Base-by-base conservation (phyloP, 2,113 vertebrate genomes). In the Plectropomus leopardus region DNA sequence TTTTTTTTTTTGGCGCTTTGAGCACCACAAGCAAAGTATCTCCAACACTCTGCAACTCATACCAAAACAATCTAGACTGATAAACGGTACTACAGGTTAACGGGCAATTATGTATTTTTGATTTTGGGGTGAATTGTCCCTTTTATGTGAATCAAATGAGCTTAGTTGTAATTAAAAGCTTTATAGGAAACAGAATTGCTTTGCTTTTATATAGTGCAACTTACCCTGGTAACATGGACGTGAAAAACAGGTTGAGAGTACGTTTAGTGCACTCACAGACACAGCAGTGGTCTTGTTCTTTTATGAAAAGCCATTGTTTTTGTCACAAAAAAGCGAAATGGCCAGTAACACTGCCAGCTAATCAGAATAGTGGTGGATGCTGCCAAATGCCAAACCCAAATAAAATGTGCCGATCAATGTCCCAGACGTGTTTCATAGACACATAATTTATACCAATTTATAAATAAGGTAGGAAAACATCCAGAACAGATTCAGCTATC, bases 351-450 rank as follows among this genome's bases (percentile, higher is more conserved):
- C 21, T 24, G 21, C 51, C 54, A 16, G 24, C 5, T 44, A 32
- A 48, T 53, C 78, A 68, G 70, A 80, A 42, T 0, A 4, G 40
- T n/a, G 1, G 59, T 2, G 2, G 74, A 28, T 3, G 0, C 26
- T 34, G 50, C 77, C 69, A 76, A 40, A 40, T 40, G 36, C 36
- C 11, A 28, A 80, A 65, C 64, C 50, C 66, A 48, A 67, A 28
- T 24, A 8, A 24, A 71, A 65, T 14, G 17, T 19, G 19, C 4
- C 34, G 28, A 54, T 50, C 30, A 32, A 28, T 9, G 24, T 61
- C 24, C 40, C 21, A 13, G 2, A 21, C 53, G n/a, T 69, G 23
- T 42, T 67, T 66, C 40, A 58, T 2, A 15, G 40, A 19, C 24
- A 13, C 42, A 1, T 0, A 16, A 50, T 55, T 72, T 32, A 66